Evolutionary conservation across 2,797 vertebrate genomes (phyloP).

Genomic region (Rhabdomys pumilio): DNA sequence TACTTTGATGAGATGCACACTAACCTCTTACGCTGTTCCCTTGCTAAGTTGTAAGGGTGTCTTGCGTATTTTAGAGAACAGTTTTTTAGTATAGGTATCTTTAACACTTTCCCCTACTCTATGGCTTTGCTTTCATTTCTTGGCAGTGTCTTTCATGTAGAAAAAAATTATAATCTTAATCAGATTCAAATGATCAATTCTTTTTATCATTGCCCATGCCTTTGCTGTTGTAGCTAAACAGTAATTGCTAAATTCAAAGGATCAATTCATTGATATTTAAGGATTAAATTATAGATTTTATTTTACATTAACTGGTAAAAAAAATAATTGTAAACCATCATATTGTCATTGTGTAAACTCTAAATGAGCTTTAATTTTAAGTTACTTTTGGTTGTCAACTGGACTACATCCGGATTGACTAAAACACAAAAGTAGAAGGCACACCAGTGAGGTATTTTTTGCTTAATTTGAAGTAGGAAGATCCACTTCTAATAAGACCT

Average conservation of each 20-base stretch:
- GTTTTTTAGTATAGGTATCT: neutral
- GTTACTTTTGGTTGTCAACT: neutral
- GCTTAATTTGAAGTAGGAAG: neutral
- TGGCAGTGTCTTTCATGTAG: neutral
- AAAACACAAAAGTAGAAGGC: no score
- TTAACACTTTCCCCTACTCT: neutral
- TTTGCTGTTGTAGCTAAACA: neutral
- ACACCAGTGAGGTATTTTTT: neutral
- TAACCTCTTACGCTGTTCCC: neutral
- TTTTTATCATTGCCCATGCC: neutral
- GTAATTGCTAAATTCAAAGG: neutral
- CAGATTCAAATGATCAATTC: neutral
- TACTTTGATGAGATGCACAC: neutral
- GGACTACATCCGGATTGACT: neutral
- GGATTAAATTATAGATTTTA: neutral
- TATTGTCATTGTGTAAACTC: neutral
- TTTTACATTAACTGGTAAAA: neutral
- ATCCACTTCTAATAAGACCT: neutral
- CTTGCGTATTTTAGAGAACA: neutral
- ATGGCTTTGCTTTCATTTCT: neutral
- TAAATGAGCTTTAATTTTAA: neutral
- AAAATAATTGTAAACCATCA: neutral
- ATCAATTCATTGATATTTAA: neutral
- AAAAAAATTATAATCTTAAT: neutral
- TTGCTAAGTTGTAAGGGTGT: neutral